Evolutionary conservation across 2,113 vertebrate genomes (phyloP).

Genomic region (Perca schrenkii): DNA sequence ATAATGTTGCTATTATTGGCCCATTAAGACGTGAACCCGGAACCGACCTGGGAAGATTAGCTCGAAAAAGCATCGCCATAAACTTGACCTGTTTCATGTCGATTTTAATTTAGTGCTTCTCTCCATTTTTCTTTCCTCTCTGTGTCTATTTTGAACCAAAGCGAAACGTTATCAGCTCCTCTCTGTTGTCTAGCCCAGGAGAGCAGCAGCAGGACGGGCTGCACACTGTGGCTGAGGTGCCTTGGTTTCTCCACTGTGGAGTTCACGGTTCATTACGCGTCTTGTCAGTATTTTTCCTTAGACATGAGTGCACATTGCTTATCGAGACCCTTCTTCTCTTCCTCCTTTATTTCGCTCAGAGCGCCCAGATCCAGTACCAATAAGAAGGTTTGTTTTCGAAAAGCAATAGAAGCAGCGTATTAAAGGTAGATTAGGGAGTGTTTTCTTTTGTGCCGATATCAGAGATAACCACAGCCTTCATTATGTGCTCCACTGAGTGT

Average conservation of each 20-base stretch:
- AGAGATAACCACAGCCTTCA: slow-evolving; percentile 78
- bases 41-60: slow-evolving; percentile 95
- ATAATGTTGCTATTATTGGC: slow-evolving; percentile 99
- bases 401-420: slow-evolving; percentile 62
- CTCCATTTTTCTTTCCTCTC: slow-evolving; percentile 79
- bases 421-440: slow-evolving; percentile 79
- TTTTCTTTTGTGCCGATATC: slow-evolving; percentile 81
- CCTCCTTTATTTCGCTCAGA: slow-evolving; percentile 53
- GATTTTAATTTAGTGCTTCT: slow-evolving; percentile 96
- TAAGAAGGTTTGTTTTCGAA: slow-evolving; percentile 51
- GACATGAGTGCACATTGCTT: slow-evolving; percentile 96
- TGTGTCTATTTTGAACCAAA: slow-evolving; percentile 67
- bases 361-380: slow-evolving; percentile 63
- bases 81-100: slow-evolving; percentile 97
- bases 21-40: slow-evolving; percentile 95
- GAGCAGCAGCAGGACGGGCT: slow-evolving; percentile 78
- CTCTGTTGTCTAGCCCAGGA: slow-evolving; percentile 58
- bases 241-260: slow-evolving; percentile 87
- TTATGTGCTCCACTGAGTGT: slow-evolving; percentile 81
- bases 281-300: slow-evolving; percentile 96
- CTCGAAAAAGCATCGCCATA: slow-evolving; percentile 91
- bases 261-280: slow-evolving; percentile 94
- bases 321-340: slow-evolving; percentile 78
- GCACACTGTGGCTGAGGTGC: slow-evolving; percentile 82
- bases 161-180: slow-evolving; percentile 51